Evolutionary conservation across 1,140 invertebrate species (phyloP).

Genomic region (Apis laboriosa): DNA sequence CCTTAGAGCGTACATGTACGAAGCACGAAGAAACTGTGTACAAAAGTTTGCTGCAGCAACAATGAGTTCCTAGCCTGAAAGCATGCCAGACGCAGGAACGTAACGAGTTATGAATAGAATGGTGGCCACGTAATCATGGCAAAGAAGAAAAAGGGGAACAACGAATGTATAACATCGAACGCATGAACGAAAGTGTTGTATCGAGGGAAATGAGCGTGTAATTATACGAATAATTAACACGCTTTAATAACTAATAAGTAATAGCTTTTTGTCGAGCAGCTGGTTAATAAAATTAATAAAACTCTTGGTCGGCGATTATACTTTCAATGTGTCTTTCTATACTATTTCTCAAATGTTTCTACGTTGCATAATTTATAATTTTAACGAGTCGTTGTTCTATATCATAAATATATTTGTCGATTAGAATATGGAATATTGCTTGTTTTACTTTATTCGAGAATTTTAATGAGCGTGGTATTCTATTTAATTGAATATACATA

Average conservation of each 20-base stretch:
- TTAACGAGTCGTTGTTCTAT: background rate
- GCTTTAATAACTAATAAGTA: background rate
- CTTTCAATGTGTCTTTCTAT: background rate
- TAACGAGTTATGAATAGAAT: constrained; percentile 17
- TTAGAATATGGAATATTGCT: no score
- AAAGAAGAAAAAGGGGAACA: background rate
- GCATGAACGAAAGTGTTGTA: background rate
- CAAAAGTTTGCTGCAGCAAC: constrained; percentile 1
- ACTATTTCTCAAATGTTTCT: background rate
- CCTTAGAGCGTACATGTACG: background rate
- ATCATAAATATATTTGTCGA: no score
- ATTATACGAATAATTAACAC: background rate
- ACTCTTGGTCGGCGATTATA: background rate
- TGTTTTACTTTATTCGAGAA: no score
- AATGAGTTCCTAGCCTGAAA: background rate
- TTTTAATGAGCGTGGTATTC: no score
- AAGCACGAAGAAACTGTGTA: background rate
- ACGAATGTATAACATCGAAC: background rate
- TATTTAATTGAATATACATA: no score
- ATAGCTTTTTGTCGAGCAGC: background rate
- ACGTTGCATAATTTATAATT: background rate
- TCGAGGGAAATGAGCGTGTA: background rate
- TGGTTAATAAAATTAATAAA: background rate
- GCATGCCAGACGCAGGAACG: background rate
- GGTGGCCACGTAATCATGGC: background rate